Evolutionary conservation across 2,797 vertebrate species (phyloP).

Genomic region (Gobio occitaniae): DNA sequence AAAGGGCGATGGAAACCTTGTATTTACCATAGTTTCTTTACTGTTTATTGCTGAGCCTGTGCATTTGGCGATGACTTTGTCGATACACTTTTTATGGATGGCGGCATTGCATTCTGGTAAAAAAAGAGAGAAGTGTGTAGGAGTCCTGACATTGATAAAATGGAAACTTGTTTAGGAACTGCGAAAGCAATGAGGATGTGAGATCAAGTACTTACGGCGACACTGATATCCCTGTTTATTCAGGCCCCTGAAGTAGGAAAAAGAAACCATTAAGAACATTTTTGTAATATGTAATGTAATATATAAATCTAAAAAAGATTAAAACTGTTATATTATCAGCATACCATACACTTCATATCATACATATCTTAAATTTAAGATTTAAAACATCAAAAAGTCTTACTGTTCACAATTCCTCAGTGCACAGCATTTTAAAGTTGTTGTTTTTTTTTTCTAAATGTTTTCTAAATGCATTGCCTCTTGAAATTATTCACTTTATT

Average conservation of each 20-base stretch:
- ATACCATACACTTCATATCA: not conserved
- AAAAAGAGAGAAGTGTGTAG: not conserved
- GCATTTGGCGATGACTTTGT: conserved; percentile 96
- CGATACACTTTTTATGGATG: conserved; percentile 98
- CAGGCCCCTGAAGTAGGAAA: conserved; percentile 85
- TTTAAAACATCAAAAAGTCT: too few relatives aligned
- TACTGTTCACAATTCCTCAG: too few relatives aligned
- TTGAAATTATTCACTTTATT: too few relatives aligned
- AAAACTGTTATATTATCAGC: not conserved
- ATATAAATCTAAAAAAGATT: not conserved
- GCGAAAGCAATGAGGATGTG: conserved; percentile 19
- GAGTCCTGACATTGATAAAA: not conserved
- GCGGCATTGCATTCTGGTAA: conserved; percentile 93
- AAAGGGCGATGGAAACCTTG: not conserved
- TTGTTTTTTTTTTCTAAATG: too few relatives aligned
- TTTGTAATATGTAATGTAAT: not conserved
- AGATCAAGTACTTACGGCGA: conserved; percentile 82
- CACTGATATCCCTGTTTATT: conserved; percentile 99
- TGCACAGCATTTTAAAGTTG: too few relatives aligned
- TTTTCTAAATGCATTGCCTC: too few relatives aligned
- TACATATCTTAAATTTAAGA: too few relatives aligned
- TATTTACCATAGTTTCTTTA: conserved; percentile 92
- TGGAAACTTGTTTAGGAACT: not conserved
- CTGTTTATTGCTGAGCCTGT: conserved; percentile 95
- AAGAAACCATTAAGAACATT: not conserved